These are phyloP conservation scores for Homarus gammarus DNA, from an alignment of 2,888 invertebrate genomes.

Conservation along the genomic window DNA sequence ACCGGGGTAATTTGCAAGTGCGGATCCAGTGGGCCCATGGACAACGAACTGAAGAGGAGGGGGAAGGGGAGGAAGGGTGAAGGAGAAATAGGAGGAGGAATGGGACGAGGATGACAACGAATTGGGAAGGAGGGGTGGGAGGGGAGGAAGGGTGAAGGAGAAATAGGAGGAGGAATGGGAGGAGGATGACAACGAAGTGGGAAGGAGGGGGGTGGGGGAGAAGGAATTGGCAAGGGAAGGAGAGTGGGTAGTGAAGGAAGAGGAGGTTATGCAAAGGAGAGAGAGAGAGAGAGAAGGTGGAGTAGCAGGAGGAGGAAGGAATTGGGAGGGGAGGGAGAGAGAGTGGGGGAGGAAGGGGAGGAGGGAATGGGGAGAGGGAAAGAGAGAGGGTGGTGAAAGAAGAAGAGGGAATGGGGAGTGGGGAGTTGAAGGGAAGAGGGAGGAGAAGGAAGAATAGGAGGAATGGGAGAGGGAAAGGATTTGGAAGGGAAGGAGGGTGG, in stretches of 20 bases:
- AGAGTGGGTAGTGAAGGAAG: not conserved
- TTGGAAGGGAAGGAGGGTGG: not conserved
- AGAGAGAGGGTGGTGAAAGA: not conserved
- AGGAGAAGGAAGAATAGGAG: too few species aligned
- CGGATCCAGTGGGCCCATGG: constrained; percentile 31
- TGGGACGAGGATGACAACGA: too few species aligned
- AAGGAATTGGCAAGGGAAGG: not conserved
- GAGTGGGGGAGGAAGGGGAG: not conserved
- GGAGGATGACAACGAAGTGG: too few species aligned
- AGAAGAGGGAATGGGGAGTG: not conserved
- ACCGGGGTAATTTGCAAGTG: constrained; percentile 41
- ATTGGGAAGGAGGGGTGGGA: too few species aligned
- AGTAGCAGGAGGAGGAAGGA: not conserved
- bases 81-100: not conserved
- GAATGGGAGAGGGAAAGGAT: too few species aligned
- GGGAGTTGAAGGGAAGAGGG: too few species aligned
- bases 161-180: not conserved
- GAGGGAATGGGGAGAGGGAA: not conserved
- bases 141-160: too few species aligned
- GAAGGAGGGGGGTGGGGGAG: not conserved
- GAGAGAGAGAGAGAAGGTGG: not conserved
- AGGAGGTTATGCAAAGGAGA: not conserved
- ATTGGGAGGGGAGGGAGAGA: too few species aligned
- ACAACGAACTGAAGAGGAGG: not conserved
- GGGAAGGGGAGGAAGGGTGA: not conserved